phyloP scores from a whole-genome alignment of 2,113 vertebrate genomes.

The Pluvianellus socialis region DNA sequence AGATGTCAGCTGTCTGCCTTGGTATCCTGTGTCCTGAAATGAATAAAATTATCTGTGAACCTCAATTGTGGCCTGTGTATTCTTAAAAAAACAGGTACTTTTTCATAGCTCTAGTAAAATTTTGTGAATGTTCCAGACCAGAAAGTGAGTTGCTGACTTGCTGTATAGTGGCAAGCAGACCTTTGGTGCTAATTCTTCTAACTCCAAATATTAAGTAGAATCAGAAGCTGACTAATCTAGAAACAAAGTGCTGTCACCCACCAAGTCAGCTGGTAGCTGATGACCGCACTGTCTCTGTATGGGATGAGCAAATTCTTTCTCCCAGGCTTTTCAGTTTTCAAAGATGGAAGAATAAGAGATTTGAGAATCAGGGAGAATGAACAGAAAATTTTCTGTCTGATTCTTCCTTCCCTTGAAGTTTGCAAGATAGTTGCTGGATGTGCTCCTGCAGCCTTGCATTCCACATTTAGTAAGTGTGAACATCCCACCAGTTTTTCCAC shows the following conservation, averaged over 20 bases:
- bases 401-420: neutral
- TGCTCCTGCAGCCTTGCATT: neutral
- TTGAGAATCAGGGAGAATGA: neutral
- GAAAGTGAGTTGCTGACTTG: neutral
- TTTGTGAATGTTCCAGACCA: neutral
- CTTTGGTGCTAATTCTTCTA: neutral
- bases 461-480: neutral
- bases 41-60: neutral
- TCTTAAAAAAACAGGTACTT: neutral
- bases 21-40: neutral
- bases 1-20: neutral
- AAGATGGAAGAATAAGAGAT: neutral
- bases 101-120: neutral
- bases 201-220: neutral
- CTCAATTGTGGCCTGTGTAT: neutral
- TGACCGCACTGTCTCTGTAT: neutral
- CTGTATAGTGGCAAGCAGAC: neutral
- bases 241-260: neutral
- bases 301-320: neutral
- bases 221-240: neutral
- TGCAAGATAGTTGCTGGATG: neutral
- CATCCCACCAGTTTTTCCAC: neutral
- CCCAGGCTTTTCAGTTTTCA: neutral
- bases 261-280: neutral
- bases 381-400: neutral